Evolutionary conservation across 2,888 invertebrate genomes (phyloP).

Genomic region (Pocota personata): DNA sequence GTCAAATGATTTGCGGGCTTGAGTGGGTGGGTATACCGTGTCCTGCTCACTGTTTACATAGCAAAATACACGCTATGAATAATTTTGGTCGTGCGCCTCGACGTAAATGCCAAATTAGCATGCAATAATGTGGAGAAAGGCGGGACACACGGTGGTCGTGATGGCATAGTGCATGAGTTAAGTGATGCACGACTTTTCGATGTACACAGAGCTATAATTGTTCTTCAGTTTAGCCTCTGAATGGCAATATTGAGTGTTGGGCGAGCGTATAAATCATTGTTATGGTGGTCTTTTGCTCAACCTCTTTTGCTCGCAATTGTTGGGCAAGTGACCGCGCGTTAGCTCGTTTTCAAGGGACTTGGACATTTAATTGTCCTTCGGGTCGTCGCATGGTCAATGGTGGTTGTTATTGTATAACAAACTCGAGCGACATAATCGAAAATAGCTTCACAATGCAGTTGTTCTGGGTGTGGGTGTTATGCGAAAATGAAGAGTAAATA

Average conservation of each 20-base stretch:
- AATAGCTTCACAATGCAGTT: constrained; percentile 67
- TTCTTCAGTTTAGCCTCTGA: constrained; percentile 62
- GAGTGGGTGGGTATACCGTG: not conserved
- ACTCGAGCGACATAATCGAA: constrained; percentile 60
- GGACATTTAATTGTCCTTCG: constrained; percentile 68
- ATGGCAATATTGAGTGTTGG: constrained; percentile 68
- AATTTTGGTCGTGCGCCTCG: constrained; percentile 61
- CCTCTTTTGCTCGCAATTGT: constrained; percentile 29
- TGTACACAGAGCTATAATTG: constrained; percentile 50
- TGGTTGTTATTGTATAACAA: constrained; percentile 62
- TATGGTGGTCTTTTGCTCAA: constrained; percentile 39
- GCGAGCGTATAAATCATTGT: constrained; percentile 71
- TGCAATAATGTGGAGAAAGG: constrained; percentile 66
- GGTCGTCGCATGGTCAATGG: constrained; percentile 43
- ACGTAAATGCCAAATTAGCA: constrained; percentile 72
- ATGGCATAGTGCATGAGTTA: constrained; percentile 44
- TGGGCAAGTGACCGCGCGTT: constrained; percentile 42
- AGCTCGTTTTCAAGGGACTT: constrained; percentile 60
- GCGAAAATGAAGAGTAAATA: constrained; percentile 49
- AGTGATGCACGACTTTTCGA: constrained; percentile 73
- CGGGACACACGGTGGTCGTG: constrained; percentile 23
- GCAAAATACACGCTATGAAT: constrained; percentile 66
- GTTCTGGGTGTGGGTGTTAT: constrained; percentile 37
- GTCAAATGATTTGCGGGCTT: constrained; percentile 48
- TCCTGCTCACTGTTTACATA: constrained; percentile 57